Evolutionary conservation across 2,888 invertebrate genomes (phyloP).

Genomic region (Agrochola macilenta): DNA sequence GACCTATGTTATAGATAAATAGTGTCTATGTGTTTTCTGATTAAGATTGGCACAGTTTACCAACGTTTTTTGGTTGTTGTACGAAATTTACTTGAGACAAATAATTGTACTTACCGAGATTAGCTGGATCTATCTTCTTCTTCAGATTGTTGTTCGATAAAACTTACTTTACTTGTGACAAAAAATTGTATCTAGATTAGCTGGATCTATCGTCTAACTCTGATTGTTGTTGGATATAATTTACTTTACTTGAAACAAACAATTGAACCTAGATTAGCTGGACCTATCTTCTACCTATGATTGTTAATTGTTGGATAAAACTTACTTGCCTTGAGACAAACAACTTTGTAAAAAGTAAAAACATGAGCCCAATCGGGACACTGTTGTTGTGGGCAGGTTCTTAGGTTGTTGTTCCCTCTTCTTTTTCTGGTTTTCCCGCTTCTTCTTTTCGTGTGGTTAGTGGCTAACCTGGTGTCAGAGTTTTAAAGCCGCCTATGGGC

Average conservation of each 20-base stretch:
- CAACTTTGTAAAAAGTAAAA: neutral
- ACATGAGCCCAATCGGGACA: neutral
- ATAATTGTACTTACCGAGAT: neutral
- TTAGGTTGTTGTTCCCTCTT: neutral
- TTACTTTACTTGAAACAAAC: neutral
- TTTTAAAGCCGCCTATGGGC: no score
- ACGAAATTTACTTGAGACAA: neutral
- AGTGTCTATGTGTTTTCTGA: neutral
- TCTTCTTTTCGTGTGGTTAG: no score
- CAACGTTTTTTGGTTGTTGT: neutral
- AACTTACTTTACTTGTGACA: neutral
- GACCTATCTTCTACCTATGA: neutral
- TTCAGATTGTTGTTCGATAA: neutral
- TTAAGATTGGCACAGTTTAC: neutral
- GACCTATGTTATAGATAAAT: neutral
- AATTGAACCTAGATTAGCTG: neutral
- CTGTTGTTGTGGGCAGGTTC: neutral
- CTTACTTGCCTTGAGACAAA: neutral
- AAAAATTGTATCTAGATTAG: neutral
- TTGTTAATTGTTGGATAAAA: neutral
- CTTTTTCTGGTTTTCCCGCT: no score
- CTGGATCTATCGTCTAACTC: neutral
- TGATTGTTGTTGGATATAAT: neutral
- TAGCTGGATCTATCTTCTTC: neutral
- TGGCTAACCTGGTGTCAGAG: no score